These are phyloP conservation scores for Elmis aenea DNA, from an alignment of 2,888 invertebrate genomes.

Conservation along the genomic window DNA sequence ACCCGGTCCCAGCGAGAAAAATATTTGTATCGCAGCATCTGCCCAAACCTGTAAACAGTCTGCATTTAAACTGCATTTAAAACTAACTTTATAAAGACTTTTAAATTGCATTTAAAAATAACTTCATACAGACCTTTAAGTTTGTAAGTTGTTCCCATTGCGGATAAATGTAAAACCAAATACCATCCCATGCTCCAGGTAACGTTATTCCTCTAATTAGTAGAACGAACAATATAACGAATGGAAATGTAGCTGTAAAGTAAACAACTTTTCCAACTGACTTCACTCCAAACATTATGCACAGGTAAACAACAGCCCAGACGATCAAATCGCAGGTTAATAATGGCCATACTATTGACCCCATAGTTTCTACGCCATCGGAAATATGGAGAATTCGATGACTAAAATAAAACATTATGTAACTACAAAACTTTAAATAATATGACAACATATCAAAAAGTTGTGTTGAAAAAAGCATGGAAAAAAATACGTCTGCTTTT, in stretches of 20 bases:
- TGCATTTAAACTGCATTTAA: slow-evolving; percentile 1
- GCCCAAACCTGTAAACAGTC: slow-evolving; percentile 69
- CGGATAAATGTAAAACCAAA: slow-evolving; percentile 72
- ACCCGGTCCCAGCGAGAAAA: slow-evolving; percentile 84
- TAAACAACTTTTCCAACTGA: slow-evolving; percentile 87
- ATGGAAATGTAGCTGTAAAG: slow-evolving; percentile 82
- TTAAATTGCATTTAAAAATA: not conserved
- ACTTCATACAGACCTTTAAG: slow-evolving; percentile 54
- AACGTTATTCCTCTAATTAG: slow-evolving; percentile 74
- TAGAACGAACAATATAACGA: slow-evolving; percentile 65
- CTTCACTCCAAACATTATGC: slow-evolving; percentile 82
- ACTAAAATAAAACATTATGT: slow-evolving; percentile 53
- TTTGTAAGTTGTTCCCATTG: slow-evolving; percentile 72
- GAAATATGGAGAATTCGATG: slow-evolving; percentile 74
- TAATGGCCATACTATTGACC: slow-evolving; percentile 75
- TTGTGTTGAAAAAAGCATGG: not conserved
- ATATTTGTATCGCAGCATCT: slow-evolving; percentile 89
- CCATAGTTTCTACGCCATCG: slow-evolving; percentile 65
- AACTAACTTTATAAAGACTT: slow-evolving; percentile 2
- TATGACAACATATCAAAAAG: slow-evolving; percentile 1
- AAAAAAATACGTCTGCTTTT: too few relatives aligned
- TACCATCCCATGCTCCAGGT: slow-evolving; percentile 72
- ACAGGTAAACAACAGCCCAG: slow-evolving; percentile 78
- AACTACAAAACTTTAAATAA: slow-evolving; percentile 9
- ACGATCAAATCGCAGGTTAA: slow-evolving; percentile 68